Base-by-base conservation (phyloP, 2,113 vertebrate species). In the Siphamia tubifer region DNA sequence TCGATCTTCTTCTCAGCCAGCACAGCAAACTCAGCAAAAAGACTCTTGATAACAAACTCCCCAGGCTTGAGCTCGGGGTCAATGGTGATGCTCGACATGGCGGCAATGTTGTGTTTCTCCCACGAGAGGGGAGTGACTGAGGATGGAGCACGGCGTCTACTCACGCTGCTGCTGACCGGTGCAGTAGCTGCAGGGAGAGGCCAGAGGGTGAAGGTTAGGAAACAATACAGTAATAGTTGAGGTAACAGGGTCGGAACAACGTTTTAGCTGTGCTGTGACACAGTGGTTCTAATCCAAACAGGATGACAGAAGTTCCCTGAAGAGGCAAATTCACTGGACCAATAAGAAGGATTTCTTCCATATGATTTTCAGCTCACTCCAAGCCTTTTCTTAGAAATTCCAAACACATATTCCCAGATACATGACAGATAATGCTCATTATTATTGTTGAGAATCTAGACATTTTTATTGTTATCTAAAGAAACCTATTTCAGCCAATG, bases 1-100 rank as follows among this genome's bases (percentile, higher is more conserved):
- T 99, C 97, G 72, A 99, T 99, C 94, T 99, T 99, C 93, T 99
- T 99, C 94, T 99, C 98, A 48, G 97, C 96, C 74, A 98, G 96
- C 89, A 98, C 91, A 75, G 98, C 96, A 79, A 99, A 99, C 90
- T 99, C 98, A 16, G 98, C 96, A 15, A 99, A 99, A 53, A 99
- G 95, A 87, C 96, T 99, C 92, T 99, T 99, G 94, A 99, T 98
- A 94, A 99, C 98, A 83, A 97, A 99, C 91, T 99, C 98, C 75
- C 98, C 98, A 38, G 98, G 98, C 88, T 99, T 99, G 83, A 97
- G 95, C 93, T 99, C 97, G 57, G 98, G 97, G 94, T 99, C 97
- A 86, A 99, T 95, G 55, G 95, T 98, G 90, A 99, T 96, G 91
- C 92, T 98, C 83, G 97, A 99, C 98, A 99, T 99, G 94, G 92